Conservation (phyloP, 2,797 vertebrate genomes). For the Graptemys geographica region DNA sequence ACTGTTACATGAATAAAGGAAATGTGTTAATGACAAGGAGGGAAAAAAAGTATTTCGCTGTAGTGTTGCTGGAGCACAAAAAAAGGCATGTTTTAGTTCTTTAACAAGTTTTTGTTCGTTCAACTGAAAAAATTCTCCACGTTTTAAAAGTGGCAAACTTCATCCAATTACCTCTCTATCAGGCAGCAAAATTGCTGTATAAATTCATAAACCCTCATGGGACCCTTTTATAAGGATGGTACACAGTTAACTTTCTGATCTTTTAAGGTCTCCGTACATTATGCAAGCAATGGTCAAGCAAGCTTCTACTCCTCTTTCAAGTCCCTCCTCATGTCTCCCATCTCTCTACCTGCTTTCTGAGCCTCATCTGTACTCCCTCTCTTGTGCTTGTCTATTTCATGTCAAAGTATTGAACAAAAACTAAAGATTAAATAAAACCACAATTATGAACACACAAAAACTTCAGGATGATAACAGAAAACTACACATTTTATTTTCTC, state of each 20-base stretch:
- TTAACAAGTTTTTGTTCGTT: conserved; percentile 69
- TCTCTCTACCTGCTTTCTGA: neutral
- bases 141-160: neutral
- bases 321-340: neutral
- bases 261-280: neutral
- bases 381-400: conserved; percentile 44
- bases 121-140: conserved; percentile 39
- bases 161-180: neutral
- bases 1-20: conserved; percentile 78
- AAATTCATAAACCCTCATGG: neutral
- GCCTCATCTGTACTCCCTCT: neutral
- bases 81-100: conserved; percentile 51
- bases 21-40: conserved; percentile 71
- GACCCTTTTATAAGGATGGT: neutral
- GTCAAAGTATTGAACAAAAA: conserved; percentile 38
- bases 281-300: conserved; percentile 3
- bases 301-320: conserved; percentile 26
- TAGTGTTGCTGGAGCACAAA: conserved; percentile 63
- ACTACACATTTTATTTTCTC: conserved; percentile 60
- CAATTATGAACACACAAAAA: conserved; percentile 49
- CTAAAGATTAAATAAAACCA: neutral
- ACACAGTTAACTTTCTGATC: conserved; percentile 50
- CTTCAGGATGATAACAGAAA: neutral
- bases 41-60: conserved; percentile 38
- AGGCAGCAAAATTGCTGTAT: neutral